Evolutionary conservation across 1,140 invertebrate genomes (phyloP), one percentile per base, ranked within the genome.

Genomic region (Pseudomyrmex gracilis): DNA sequence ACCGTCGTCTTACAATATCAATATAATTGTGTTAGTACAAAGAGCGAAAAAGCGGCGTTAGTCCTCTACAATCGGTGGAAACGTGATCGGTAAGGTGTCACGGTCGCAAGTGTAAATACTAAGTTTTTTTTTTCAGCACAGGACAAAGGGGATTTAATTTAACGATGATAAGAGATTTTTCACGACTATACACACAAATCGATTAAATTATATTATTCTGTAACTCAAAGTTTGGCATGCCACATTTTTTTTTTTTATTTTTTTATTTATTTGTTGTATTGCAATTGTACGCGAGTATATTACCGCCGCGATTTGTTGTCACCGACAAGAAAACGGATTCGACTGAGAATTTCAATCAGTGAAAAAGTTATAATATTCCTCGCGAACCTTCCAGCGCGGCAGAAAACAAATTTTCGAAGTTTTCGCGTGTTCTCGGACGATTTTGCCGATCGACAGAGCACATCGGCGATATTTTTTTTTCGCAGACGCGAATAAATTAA

Each of bases 181-280:
- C 66, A 58, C 43, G 17, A 70, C 20, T 57, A 57, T 78, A 78
- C 64, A 77, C 47, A 55, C 24, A 70, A 45, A 22, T 78, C 51
- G 34, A 22, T 78, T 57, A 17, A 78, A 34, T 34, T 34, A 34
- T 34, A 34, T 78, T 53, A 13, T 22, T 15, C 20, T 70, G 64
- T 58, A 78, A 68, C 9, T 13, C 34, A 78, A 34, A 34, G 22
- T 67, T 51, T 17, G 13, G 45, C 15, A 49, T 61, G 22, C 43
- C 61, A 43, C 43, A n/a, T n/a, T 5, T 34, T 34, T 34, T 34
- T 24, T 24, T 24, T 34, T 34, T 34, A 0, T 4, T 34, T 34
- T 0, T 0, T 34, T 34, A n/a, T 7, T 34, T 34, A 0, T 34
- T 34, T 7, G 2, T 58, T 74, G 45, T 74, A 64, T 74, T 66